A percentile compares a stretch with the other conserved stretches of the same genome.
Conservation (phyloP, 1,140 invertebrate genomes). For the Drosophila ficusphila region DNA sequence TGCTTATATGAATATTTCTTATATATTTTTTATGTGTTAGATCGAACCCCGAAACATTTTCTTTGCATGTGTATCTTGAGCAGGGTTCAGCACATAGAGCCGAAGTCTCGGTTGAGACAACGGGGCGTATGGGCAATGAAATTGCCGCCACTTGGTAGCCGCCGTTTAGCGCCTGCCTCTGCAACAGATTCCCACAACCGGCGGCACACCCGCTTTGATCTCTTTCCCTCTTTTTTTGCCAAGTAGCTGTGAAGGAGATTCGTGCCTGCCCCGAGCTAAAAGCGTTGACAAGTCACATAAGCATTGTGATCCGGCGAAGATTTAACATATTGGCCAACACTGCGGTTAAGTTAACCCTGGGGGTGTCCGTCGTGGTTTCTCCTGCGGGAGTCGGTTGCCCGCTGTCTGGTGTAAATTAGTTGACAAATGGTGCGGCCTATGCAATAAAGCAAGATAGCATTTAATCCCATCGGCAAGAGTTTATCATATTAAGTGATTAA, state of each 20-base stretch:
- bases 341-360: slow-evolving; percentile 2
- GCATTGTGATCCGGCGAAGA: slow-evolving; percentile 59
- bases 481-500: too few relatives aligned
- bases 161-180: slow-evolving; percentile 71
- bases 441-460: background rate
- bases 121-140: slow-evolving; percentile 77
- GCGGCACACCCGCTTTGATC: slow-evolving; percentile 69
- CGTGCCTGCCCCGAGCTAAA: slow-evolving; percentile 51
- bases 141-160: slow-evolving; percentile 67
- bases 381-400: slow-evolving; percentile 20
- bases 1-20: too few relatives aligned
- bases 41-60: background rate
- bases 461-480: background rate
- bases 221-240: slow-evolving; percentile 23
- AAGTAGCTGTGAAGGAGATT: slow-evolving; percentile 62
- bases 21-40: background rate
- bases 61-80: background rate
- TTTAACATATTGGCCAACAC: slow-evolving; percentile 53
- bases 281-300: slow-evolving; percentile 76
- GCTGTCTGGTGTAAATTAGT: slow-evolving; percentile 31
- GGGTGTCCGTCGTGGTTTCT: slow-evolving; percentile 4
- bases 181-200: slow-evolving; percentile 60
- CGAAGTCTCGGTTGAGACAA: slow-evolving; percentile 5
- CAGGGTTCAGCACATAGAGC: background rate
- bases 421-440: slow-evolving; percentile 30